Conservation (phyloP, 1,140 invertebrate genomes). For the Spodoptera frugiperda region DNA sequence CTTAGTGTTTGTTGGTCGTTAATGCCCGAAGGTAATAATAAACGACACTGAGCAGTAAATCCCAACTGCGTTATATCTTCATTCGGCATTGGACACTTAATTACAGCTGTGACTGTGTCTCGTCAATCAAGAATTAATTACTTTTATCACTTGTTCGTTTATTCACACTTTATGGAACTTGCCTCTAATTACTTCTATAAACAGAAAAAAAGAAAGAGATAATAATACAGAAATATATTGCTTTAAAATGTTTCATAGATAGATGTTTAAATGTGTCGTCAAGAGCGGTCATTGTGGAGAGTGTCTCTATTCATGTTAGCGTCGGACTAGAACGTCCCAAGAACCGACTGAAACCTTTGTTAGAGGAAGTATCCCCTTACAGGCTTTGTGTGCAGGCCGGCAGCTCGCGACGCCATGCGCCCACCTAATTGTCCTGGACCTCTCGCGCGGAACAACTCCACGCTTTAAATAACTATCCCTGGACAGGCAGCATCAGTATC, state of each 20-base stretch:
- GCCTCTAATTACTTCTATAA: neutral
- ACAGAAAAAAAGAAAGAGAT: too few relatives aligned
- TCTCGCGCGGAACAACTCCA: conserved; percentile 72
- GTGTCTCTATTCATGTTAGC: conserved; percentile 47
- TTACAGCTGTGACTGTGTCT: neutral
- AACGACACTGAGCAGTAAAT: conserved; percentile 1
- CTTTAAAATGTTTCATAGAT: neutral
- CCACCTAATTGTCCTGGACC: conserved; percentile 72
- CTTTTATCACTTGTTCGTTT: neutral
- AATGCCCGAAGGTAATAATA: neutral
- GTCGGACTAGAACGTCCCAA: conserved; percentile 63
- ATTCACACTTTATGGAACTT: neutral
- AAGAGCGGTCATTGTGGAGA: conserved; percentile 48
- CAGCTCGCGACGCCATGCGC: conserved; percentile 74
- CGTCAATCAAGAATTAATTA: conserved; percentile 27
- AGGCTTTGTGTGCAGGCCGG: conserved; percentile 72
- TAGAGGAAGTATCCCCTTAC: conserved; percentile 84
- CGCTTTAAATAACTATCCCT: conserved; percentile 77
- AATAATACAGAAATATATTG: neutral
- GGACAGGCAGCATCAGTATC: conserved; percentile 69
- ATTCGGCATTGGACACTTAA: conserved; percentile 28
- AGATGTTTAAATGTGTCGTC: neutral
- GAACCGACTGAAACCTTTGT: conserved; percentile 72
- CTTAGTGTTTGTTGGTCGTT: neutral
- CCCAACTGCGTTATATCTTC: conserved; percentile 16